These are phyloP conservation scores for Thaleichthys pacificus DNA, from an alignment of 2,797 vertebrate species.

Conservation along the genomic window DNA sequence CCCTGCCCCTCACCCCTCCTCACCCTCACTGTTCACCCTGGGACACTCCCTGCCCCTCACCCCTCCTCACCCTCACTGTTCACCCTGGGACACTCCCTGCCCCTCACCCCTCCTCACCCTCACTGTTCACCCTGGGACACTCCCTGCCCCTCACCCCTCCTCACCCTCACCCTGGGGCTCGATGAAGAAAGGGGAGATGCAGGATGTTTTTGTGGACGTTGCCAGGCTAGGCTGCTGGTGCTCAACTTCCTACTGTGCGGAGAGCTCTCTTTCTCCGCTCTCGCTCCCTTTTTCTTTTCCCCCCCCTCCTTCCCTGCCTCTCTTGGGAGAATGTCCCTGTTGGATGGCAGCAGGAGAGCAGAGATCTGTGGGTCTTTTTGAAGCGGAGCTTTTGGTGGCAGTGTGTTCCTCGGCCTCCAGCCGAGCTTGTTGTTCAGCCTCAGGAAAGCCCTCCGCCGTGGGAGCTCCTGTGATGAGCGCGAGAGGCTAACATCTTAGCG, in stretches of 20 bases:
- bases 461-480: constrained; percentile 51
- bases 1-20: constrained; percentile 41
- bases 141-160: constrained; percentile 40
- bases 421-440: constrained; percentile 42
- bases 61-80: constrained; percentile 69
- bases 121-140: constrained; percentile 64
- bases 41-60: background rate
- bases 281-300: constrained; percentile 40
- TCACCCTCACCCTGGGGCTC: background rate
- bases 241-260: too few species aligned
- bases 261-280: too few species aligned
- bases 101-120: constrained; percentile 55
- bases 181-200: too few species aligned
- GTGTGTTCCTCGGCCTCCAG: constrained; percentile 56
- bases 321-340: constrained; percentile 53
- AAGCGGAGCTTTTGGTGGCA: constrained; percentile 58
- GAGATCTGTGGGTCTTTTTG: constrained; percentile 66
- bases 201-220: too few species aligned
- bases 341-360: constrained; percentile 73
- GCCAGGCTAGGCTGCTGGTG: too few species aligned
- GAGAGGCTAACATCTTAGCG: constrained; percentile 54
- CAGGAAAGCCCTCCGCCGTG: constrained; percentile 46
- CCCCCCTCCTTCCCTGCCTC: constrained; percentile 29
- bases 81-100: constrained; percentile 54
- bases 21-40: background rate